Base-by-base conservation (phyloP, 2,113 vertebrate species). In the Piprites chloris region DNA sequence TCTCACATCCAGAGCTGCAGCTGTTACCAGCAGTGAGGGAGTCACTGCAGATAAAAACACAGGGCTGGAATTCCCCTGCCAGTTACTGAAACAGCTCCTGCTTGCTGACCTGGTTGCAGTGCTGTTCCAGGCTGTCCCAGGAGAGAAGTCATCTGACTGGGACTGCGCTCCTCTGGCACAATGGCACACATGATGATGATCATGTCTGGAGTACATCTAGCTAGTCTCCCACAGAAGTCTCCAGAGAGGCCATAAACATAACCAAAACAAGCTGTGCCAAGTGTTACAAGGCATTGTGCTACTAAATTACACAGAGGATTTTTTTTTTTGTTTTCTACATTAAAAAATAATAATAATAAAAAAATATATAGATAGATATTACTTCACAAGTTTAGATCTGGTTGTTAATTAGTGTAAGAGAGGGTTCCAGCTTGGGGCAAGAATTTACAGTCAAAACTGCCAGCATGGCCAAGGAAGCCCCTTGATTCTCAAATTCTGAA, bases 141-240 rank as follows among this genome's bases (percentile, higher is more conserved):
- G 71, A 85, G 83, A 88, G 59, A 32, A 65, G 42, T 39, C 41
- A 61, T 32, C 55, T 66, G 67, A 42, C 26, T 61, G 55, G 44
- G 30, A n/a, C 33, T 35, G 30, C 0, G 1, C 32, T 85, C 33
- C n/a, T 63, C 62, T 1, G 1, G 44, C 67, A 50, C 56, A 58
- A 17, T 12, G 24, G 35, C 50, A 72, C 2, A 3, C 1, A 3
- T 0, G 0, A 49, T 4, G 2, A 47, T 79, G 82, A 19, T 71
- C 23, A 9, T 17, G 22, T 61, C 49, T 77, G 84, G 72, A 90
- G 41, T 7, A 58, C 39, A 63, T 72, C 47, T 83, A 49, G 18
- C 47, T 67, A 8, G 21, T 74, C 30, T 44, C 2, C 2, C 5
- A 11, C 1, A 33, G 37, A 72, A 63, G n/a, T 46, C 71, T 87